These are phyloP conservation scores for Anisognathus igniventris DNA, from an alignment of 2,797 vertebrate species.

Conservation along the genomic window DNA sequence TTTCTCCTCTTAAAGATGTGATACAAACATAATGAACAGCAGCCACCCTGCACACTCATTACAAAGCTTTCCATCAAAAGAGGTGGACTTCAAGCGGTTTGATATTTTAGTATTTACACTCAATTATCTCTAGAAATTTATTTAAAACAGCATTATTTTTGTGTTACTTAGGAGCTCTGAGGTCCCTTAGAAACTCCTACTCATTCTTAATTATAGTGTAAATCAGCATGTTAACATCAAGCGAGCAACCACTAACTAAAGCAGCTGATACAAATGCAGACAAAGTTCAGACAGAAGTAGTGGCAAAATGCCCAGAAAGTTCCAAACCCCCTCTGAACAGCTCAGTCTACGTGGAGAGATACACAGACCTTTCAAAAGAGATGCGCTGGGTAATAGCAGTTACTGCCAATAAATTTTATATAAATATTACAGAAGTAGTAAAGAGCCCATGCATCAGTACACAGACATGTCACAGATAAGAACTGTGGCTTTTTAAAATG, in stretches of 20 bases:
- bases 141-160: not conserved
- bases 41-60: not conserved
- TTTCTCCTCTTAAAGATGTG: not conserved
- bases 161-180: not conserved
- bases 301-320: slow-evolving; percentile 37
- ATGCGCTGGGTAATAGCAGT: not conserved
- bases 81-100: not conserved
- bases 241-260: not conserved
- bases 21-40: not conserved
- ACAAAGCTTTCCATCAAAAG: not conserved
- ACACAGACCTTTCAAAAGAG: not conserved
- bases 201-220: slow-evolving; percentile 8
- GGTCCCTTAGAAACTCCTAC: slow-evolving; percentile 14
- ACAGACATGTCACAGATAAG: slow-evolving; percentile 4
- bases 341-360: not conserved
- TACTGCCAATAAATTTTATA: not conserved
- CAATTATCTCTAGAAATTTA: slow-evolving; percentile 14
- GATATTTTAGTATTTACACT: slow-evolving; percentile 1
- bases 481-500: slow-evolving; percentile 41
- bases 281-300: not conserved
- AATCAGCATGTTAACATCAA: slow-evolving; percentile 21
- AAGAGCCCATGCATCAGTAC: slow-evolving; percentile 8
- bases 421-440: slow-evolving; percentile 2
- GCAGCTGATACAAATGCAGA: not conserved
- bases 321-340: not conserved